Evolutionary conservation across 2,888 invertebrate species (phyloP).

Genomic region (Cryptocephalus moraei): DNA sequence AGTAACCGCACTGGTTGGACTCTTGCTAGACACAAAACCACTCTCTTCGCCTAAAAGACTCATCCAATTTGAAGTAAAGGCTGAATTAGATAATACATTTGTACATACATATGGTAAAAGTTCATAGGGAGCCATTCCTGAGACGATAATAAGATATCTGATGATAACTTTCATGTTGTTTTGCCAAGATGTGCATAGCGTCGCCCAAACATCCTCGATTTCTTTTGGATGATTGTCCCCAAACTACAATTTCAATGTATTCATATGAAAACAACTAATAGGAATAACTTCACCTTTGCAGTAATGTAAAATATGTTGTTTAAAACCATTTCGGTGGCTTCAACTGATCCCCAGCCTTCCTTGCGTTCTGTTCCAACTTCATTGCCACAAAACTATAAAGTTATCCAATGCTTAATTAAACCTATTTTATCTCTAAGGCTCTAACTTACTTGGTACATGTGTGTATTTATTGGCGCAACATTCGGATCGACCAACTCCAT

Average conservation of each 20-base stretch:
- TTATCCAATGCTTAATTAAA: background rate
- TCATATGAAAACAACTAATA: too few relatives aligned
- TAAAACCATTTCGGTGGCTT: slow-evolving; percentile 99
- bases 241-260: slow-evolving; percentile 48
- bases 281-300: slow-evolving; percentile 57
- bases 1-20: slow-evolving; percentile 86
- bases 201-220: slow-evolving; percentile 93
- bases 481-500: slow-evolving; percentile 97
- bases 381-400: slow-evolving; percentile 39
- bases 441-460: slow-evolving; percentile 65
- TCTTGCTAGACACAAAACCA: slow-evolving; percentile 85
- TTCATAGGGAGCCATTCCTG: slow-evolving; percentile 94
- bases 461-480: slow-evolving; percentile 80
- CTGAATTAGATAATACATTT: background rate
- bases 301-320: slow-evolving; percentile 98
- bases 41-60: slow-evolving; percentile 74
- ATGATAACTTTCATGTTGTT: slow-evolving; percentile 95
- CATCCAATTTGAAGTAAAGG: background rate
- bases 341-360: slow-evolving; percentile 96
- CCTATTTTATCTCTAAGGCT: background rate
- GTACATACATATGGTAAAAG: slow-evolving; percentile 79
- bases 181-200: slow-evolving; percentile 91
- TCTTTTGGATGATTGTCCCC: slow-evolving; percentile 93
- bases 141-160: slow-evolving; percentile 90
- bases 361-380: slow-evolving; percentile 51